Conservation (phyloP, 2,797 vertebrate genomes). For the Sebastes melanostomus region DNA sequence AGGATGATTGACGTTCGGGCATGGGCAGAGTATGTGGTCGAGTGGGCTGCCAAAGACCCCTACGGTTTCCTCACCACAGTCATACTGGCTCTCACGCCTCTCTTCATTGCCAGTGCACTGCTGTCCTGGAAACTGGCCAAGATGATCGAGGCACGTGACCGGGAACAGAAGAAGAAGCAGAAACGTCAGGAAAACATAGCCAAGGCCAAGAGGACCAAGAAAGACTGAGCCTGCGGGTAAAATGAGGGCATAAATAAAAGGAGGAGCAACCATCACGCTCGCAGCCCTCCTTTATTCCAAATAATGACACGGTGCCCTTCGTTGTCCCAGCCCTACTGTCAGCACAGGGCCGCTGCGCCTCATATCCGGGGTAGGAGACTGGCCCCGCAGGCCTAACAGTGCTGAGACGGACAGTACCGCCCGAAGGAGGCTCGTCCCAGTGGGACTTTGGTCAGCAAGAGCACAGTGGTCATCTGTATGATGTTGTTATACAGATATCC, state of each 20-base stretch:
- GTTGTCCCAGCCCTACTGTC: constrained; percentile 55
- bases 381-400: constrained; percentile 56
- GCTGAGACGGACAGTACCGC: constrained; percentile 67
- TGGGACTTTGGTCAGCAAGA: constrained; percentile 71
- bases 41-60: constrained; percentile 98
- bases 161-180: constrained; percentile 97
- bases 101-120: constrained; percentile 93
- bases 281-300: constrained; percentile 49
- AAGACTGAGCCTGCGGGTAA: constrained; percentile 82
- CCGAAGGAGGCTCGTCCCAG: constrained; percentile 57
- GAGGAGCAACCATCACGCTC: constrained; percentile 34
- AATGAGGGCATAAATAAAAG: constrained; percentile 46
- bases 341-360: constrained; percentile 52
- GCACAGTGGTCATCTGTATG: constrained; percentile 69
- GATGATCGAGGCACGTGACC: constrained; percentile 96
- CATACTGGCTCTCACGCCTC: constrained; percentile 93
- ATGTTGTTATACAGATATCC: constrained; percentile 49
- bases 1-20: constrained; percentile 93
- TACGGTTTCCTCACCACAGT: constrained; percentile 97
- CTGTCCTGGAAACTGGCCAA: constrained; percentile 99
- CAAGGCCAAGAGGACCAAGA: constrained; percentile 95
- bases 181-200: constrained; percentile 98
- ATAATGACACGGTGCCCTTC: constrained; percentile 59
- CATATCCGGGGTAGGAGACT: constrained; percentile 43
- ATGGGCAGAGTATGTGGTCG: constrained; percentile 96